phyloP scores from a whole-genome alignment of 2,113 vertebrate species.

The Myotis yumanensis region DNA sequence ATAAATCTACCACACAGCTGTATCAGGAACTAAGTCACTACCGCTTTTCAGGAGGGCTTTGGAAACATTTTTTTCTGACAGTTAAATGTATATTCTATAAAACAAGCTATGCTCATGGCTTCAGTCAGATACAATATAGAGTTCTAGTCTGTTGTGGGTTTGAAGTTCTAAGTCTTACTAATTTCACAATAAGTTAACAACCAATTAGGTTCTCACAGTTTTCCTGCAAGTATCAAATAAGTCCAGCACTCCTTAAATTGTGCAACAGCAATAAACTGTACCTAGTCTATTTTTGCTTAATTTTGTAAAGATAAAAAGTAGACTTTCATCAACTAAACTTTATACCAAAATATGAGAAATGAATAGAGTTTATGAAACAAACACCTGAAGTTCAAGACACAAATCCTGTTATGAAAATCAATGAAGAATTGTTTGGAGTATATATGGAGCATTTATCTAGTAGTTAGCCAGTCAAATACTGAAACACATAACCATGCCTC shows the following conservation, averaged over 20 bases:
- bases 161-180: constrained; percentile 30
- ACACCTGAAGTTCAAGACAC: constrained; percentile 11
- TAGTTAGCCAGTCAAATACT: constrained; percentile 29
- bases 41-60: constrained; percentile 6
- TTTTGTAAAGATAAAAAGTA: constrained; percentile 38
- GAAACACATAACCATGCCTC: background rate
- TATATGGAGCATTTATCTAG: background rate
- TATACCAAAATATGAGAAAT: background rate
- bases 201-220: background rate
- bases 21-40: background rate
- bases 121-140: background rate
- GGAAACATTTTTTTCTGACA: background rate
- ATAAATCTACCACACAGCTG: background rate
- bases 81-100: constrained; percentile 8
- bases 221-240: constrained; percentile 23
- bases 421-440: constrained; percentile 4
- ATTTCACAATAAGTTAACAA: constrained; percentile 17
- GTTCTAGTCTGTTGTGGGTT: background rate
- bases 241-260: background rate
- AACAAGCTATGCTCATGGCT: constrained; percentile 14
- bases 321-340: background rate
- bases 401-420: constrained; percentile 34
- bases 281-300: constrained; percentile 12
- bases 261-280: background rate
- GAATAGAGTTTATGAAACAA: constrained; percentile 23